Percentiles rank a stretch among this genome's conserved stretches.
These are phyloP conservation scores for Sweltsa coloradensis DNA, from an alignment of 1,140 invertebrate genomes.

Conservation along the genomic window DNA sequence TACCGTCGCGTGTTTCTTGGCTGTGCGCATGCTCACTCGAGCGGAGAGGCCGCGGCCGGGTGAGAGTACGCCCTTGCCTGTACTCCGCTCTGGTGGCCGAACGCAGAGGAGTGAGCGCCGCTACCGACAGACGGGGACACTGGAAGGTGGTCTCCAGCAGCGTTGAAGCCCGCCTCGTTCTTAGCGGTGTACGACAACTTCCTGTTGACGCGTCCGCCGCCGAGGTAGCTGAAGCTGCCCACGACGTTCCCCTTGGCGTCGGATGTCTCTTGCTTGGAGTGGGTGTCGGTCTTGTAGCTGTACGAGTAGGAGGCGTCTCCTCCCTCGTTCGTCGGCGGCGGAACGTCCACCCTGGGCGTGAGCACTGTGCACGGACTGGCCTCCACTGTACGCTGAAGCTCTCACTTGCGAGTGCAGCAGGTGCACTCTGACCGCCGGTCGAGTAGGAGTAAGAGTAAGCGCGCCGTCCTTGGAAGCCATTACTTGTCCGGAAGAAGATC, in stretches of 20 bases:
- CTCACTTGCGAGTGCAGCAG: not conserved
- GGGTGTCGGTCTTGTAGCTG: slow-evolving; percentile 16
- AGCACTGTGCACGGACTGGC: too few species aligned
- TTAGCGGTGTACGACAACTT: slow-evolving; percentile 15
- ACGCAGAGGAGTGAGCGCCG: too few species aligned
- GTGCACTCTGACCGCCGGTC: too few species aligned
- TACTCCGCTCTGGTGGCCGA: too few species aligned
- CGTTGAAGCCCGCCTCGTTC: slow-evolving; percentile 16
- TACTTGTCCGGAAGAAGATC: too few species aligned
- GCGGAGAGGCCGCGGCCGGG: too few species aligned
- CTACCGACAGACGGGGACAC: not conserved
- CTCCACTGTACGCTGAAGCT: not conserved
- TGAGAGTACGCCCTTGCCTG: too few species aligned
- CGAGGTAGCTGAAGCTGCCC: slow-evolving; percentile 18
- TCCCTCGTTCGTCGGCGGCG: not conserved
- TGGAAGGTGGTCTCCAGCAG: slow-evolving; percentile 12
- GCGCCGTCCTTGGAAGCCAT: too few species aligned
- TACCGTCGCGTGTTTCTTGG: not conserved
- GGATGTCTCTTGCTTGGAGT: slow-evolving; percentile 17
- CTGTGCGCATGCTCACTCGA: too few species aligned
- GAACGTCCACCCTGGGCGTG: not conserved
- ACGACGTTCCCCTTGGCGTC: slow-evolving; percentile 19
- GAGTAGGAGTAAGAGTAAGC: too few species aligned
- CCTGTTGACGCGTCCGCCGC: slow-evolving; percentile 9
- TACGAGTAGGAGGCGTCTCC: slow-evolving; percentile 21